phyloP scores from a whole-genome alignment of 2,113 vertebrate species.

The Cinclus cinclus region DNA sequence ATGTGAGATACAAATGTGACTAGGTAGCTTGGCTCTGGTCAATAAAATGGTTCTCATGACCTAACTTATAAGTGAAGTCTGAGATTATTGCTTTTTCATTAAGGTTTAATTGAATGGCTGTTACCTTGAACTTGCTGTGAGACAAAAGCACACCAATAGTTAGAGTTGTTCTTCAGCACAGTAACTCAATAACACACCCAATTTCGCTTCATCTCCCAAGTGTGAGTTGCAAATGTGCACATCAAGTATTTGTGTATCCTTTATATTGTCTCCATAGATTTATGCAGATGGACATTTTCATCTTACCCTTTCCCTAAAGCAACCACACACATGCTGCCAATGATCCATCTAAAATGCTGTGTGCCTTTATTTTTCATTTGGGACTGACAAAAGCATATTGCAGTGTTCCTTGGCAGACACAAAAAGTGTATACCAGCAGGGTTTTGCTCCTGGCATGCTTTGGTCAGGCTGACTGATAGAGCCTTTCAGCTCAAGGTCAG shows the following conservation, averaged over 20 bases:
- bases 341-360: background rate
- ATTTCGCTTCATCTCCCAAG: background rate
- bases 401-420: background rate
- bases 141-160: background rate
- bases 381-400: slow-evolving; percentile 3
- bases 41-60: slow-evolving; percentile 7
- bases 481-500: slow-evolving; percentile 9
- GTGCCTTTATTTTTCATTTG: background rate
- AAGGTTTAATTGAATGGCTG: background rate
- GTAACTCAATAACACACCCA: background rate
- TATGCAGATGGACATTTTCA: background rate
- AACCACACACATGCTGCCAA: background rate
- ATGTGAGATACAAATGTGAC: background rate
- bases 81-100: slow-evolving; percentile 10
- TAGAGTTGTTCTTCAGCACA: background rate
- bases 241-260: background rate
- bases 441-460: background rate
- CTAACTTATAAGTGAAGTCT: slow-evolving; percentile 2
- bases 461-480: background rate
- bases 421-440: background rate
- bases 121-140: background rate
- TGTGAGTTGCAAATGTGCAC: background rate
- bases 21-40: background rate
- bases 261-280: background rate
- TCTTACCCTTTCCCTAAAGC: background rate